These are phyloP conservation scores for Vicugna pacos DNA, from an alignment of 2,113 vertebrate genomes.

Conservation along the genomic window DNA sequence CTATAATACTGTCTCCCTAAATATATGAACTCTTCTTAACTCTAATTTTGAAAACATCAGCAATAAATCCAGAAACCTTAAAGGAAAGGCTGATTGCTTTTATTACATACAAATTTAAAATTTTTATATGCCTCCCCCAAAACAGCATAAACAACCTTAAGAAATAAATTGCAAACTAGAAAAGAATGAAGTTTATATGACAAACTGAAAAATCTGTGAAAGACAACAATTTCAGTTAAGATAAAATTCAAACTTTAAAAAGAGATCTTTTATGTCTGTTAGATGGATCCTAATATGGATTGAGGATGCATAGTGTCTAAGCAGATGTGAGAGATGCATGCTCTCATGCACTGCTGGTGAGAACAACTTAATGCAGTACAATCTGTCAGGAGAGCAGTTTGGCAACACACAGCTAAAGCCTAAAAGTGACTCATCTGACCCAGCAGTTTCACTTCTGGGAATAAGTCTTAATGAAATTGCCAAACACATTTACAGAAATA, in stretches of 20 bases:
- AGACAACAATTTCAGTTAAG: background rate
- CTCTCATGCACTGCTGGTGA: background rate
- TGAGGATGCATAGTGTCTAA: background rate
- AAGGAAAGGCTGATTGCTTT: background rate
- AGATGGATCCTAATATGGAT: background rate
- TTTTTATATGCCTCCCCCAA: background rate
- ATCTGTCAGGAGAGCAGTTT: background rate
- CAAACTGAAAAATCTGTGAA: background rate
- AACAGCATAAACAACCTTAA: background rate
- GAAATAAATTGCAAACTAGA: background rate
- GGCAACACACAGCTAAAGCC: background rate
- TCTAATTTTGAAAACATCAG: background rate
- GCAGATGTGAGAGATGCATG: background rate
- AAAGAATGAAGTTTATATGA: background rate
- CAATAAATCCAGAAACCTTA: conserved; percentile 33
- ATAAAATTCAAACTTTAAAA: background rate
- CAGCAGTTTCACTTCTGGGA: background rate
- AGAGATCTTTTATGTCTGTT: background rate
- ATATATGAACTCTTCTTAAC: background rate
- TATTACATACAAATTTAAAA: conserved; percentile 10
- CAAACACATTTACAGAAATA: background rate
- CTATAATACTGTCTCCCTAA: background rate
- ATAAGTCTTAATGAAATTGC: background rate
- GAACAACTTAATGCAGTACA: background rate
- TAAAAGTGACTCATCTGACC: background rate